Percentiles rank a stretch among this genome's conserved stretches.
These are phyloP conservation scores for Hestina assimilis DNA, from an alignment of 1,140 invertebrate species.

Conservation along the genomic window DNA sequence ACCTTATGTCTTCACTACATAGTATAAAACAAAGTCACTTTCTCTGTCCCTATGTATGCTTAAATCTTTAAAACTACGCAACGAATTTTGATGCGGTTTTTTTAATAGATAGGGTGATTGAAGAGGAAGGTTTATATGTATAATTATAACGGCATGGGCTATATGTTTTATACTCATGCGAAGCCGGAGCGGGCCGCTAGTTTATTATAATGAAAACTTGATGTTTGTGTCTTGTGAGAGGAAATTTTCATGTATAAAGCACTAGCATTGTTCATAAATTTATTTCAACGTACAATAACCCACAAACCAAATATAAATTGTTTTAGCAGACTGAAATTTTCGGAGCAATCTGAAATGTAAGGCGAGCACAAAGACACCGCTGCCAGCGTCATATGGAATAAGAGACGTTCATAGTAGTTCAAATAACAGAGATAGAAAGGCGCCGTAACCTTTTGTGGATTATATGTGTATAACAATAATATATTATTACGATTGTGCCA, in stretches of 20 bases:
- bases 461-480: slow-evolving; percentile 19
- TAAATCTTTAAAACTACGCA: too few species aligned
- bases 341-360: slow-evolving; percentile 4
- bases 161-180: too few species aligned
- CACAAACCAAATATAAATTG: background rate
- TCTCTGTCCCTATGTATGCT: too few species aligned
- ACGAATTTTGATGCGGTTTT: too few species aligned
- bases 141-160: too few species aligned
- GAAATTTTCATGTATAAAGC: background rate
- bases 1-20: too few species aligned
- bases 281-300: background rate
- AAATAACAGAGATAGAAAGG: slow-evolving; percentile 13
- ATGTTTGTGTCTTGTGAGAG: too few species aligned
- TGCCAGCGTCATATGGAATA: slow-evolving; percentile 16
- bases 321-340: background rate
- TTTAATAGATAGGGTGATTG: too few species aligned
- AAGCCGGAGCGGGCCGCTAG: too few species aligned
- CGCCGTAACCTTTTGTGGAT: slow-evolving; percentile 11
- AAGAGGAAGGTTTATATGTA: too few species aligned
- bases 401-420: slow-evolving; percentile 19
- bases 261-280: background rate
- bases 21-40: too few species aligned
- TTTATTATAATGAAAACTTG: too few species aligned
- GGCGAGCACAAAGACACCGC: slow-evolving; percentile 14
- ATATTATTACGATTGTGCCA: slow-evolving; percentile 19